Base-by-base conservation (phyloP, 2,113 vertebrate genomes). In the Mionectes macconnelli region DNA sequence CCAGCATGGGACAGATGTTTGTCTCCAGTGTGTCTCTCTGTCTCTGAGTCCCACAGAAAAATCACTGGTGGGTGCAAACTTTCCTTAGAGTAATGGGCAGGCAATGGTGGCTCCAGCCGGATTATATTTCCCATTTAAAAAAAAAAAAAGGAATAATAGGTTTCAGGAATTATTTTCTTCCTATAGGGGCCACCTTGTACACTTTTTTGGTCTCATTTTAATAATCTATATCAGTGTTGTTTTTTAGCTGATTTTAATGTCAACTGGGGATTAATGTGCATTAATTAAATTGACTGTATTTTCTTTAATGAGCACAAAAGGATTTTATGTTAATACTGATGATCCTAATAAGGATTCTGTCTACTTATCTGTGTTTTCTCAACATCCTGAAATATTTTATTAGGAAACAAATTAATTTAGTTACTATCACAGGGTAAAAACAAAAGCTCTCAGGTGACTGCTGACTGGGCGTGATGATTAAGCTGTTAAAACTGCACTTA, bases 211-310 rank as follows among this genome's bases (percentile, higher is more conserved):
- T 92, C 95, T 94, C 83, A 96, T 97, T 97, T 97, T 97, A 98
- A 98, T 98, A 98, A 98, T 98, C 96, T 98, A 97, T 98, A 97
- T 97, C 94, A 96, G 94, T 98, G 97, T 98, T 97, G 95, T 97
- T 97, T 98, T 98, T 98, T 98, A 98, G 98, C 98, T 98, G 97
- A 99, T 99, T 99, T 98, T 98, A 99, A 99, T 98, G 98, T 99
- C 98, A 98, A 96, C 98, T 97, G 96, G 97, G 98, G 98, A 99
- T 99, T 99, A 99, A 98, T 99, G 98, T 98, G 98, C 98, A 99
- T 99, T 99, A 99, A 99, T 99, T 99, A 99, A 99, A 99, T 98
- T 98, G 98, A 99, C 98, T 99, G 98, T 98, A 98, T 99, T 98
- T 99, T 97, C 97, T 98, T 98, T 99, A 99, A 99, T 99, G 98